phyloP scores from a whole-genome alignment of 2,113 vertebrate genomes.

The Grantiella picta region DNA sequence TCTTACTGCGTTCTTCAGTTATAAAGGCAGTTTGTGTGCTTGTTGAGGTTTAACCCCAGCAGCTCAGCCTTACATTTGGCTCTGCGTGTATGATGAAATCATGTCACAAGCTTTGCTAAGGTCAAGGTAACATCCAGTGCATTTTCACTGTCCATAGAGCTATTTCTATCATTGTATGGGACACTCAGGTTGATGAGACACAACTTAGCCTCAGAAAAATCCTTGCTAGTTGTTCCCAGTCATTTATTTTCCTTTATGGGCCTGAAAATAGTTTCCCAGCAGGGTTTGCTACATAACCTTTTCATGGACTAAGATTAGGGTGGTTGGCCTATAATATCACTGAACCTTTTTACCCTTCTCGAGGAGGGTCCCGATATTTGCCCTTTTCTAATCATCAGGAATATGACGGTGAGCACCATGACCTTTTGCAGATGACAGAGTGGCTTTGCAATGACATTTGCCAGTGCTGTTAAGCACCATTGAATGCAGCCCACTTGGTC shows the following conservation, averaged over 20 bases:
- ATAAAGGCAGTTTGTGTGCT: neutral
- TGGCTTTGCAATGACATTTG: neutral
- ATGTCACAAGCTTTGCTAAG: neutral
- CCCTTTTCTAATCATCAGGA: neutral
- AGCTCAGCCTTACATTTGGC: neutral
- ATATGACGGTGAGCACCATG: neutral
- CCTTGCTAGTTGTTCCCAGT: neutral
- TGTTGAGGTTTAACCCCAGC: neutral
- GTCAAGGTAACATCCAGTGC: neutral
- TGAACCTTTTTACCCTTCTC: neutral
- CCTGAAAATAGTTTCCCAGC: neutral
- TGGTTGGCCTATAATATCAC: neutral
- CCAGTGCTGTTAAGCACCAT: fast-evolving
- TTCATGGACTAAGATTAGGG: neutral
- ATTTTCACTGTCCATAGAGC: neutral
- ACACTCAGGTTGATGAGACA: neutral
- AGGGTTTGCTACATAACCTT: neutral
- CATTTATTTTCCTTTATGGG: neutral
- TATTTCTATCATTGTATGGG: neutral
- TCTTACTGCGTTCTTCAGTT: neutral
- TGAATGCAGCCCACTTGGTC: neutral
- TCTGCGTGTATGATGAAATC: neutral
- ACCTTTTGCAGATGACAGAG: neutral
- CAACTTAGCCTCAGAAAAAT: neutral
- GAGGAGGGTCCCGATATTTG: neutral